Percentiles rank a stretch among this genome's conserved stretches.
These are phyloP conservation scores for Musca domestica DNA, from an alignment of 1,140 invertebrate species.

Conservation along the genomic window DNA sequence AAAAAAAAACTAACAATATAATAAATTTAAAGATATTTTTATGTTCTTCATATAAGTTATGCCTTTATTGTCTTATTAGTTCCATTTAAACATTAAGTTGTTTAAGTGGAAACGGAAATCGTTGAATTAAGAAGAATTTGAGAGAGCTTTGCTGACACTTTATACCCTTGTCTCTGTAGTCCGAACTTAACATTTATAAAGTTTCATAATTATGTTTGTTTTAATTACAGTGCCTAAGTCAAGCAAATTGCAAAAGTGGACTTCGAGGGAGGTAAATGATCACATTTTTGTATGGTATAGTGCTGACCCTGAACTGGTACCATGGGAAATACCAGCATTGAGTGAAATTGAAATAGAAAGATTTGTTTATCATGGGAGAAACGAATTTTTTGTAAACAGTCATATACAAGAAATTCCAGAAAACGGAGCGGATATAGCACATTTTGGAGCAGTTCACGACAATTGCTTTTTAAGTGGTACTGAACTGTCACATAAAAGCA, in stretches of 20 bases:
- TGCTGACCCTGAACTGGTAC: constrained; percentile 66
- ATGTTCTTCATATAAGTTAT: too few species aligned
- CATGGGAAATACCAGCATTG: constrained; percentile 66
- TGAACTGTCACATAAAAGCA: too few species aligned
- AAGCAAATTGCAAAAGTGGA: constrained; percentile 66
- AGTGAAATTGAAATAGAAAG: constrained; percentile 58
- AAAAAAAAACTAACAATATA: too few species aligned
- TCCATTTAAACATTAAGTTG: too few species aligned
- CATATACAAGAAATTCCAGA: constrained; percentile 89
- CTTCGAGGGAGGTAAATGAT: constrained; percentile 66
- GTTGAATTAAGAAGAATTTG: too few species aligned
- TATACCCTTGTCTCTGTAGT: too few species aligned
- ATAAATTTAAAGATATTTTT: too few species aligned
- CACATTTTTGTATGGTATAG: constrained; percentile 84
- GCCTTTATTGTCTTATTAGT: too few species aligned
- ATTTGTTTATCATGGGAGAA: constrained; percentile 71
- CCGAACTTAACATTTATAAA: too few species aligned
- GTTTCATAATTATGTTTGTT: too few species aligned
- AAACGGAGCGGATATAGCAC: constrained; percentile 84
- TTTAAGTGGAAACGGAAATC: too few species aligned
- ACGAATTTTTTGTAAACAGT: constrained; percentile 72
- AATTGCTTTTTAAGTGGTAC: constrained; percentile 61
- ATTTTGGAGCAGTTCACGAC: constrained; percentile 74
- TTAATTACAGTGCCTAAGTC: constrained; percentile 55
- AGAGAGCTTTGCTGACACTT: too few species aligned